Conservation (phyloP, 2,888 invertebrate genomes). For the Agriotes lineatus region DNA sequence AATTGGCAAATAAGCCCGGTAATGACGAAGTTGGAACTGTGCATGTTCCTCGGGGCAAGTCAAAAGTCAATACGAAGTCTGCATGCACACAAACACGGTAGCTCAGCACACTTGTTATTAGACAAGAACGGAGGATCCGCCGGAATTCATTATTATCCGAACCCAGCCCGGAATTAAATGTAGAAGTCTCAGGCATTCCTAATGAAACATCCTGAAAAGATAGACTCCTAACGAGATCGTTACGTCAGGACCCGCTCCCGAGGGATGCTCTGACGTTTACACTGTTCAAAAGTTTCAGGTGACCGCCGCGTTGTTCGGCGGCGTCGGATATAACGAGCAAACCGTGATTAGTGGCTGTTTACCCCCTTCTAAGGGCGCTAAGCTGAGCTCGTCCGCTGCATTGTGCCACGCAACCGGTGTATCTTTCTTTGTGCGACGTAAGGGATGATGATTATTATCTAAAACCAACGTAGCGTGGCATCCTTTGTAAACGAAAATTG, state of each 20-base stretch:
- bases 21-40: neutral
- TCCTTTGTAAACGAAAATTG: slow-evolving; percentile 26
- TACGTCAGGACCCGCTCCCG: slow-evolving; percentile 12
- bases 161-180: slow-evolving; percentile 28
- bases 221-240: slow-evolving; percentile 26
- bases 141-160: slow-evolving; percentile 29
- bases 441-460: slow-evolving; percentile 43
- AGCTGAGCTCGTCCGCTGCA: slow-evolving; percentile 11
- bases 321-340: no score
- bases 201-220: slow-evolving; percentile 23
- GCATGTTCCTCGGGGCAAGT: neutral
- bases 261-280: no score
- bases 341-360: no score
- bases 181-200: slow-evolving; percentile 17
- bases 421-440: slow-evolving; percentile 31
- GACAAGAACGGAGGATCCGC: slow-evolving; percentile 9
- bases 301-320: no score
- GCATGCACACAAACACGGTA: slow-evolving; percentile 8
- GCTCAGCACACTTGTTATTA: slow-evolving; percentile 8
- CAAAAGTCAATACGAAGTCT: slow-evolving; percentile 12
- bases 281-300: no score
- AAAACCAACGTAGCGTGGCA: slow-evolving; percentile 41
- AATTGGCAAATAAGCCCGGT: no score
- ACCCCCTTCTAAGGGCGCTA: neutral
- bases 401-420: slow-evolving; percentile 10